Conservation (phyloP, 2,888 invertebrate genomes). For the Cistogaster globosa region DNA sequence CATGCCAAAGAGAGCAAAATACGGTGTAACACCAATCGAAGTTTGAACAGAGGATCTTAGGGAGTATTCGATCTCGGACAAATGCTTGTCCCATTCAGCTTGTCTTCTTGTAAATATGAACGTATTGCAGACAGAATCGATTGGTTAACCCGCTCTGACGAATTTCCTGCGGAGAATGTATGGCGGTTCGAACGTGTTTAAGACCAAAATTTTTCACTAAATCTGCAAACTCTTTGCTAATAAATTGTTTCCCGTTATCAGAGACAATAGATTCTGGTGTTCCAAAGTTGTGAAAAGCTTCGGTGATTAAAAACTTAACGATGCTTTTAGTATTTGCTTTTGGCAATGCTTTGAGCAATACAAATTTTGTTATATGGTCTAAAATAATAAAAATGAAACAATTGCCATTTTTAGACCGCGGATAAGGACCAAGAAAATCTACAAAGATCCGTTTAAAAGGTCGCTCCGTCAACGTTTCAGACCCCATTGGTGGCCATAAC, state of each 20-base stretch:
- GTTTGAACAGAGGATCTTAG: not conserved
- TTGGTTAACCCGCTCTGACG: no score
- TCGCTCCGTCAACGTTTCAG: not conserved
- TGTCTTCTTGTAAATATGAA: no score
- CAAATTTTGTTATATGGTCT: not conserved
- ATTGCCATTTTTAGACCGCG: not conserved
- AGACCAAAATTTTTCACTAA: not conserved
- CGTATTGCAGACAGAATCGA: no score
- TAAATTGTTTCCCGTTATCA: not conserved
- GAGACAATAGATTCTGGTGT: not conserved
- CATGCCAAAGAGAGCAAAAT: not conserved
- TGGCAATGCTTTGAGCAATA: not conserved
- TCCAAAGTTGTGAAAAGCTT: not conserved
- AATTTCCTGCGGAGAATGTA: no score
- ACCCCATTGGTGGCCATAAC: not conserved
- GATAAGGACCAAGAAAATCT: not conserved
- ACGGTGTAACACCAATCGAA: not conserved
- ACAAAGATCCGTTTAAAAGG: not conserved
- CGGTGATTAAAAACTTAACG: not conserved
- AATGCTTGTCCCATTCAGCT: no score
- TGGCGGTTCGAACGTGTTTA: not conserved
- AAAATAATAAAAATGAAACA: not conserved
- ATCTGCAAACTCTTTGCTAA: not conserved
- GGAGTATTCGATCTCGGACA: not conserved
- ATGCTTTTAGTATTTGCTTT: not conserved